Evolutionary conservation across 2,888 invertebrate genomes (phyloP), one percentile per base, ranked within the genome.

Genomic region (Eupithecia exiguata): DNA sequence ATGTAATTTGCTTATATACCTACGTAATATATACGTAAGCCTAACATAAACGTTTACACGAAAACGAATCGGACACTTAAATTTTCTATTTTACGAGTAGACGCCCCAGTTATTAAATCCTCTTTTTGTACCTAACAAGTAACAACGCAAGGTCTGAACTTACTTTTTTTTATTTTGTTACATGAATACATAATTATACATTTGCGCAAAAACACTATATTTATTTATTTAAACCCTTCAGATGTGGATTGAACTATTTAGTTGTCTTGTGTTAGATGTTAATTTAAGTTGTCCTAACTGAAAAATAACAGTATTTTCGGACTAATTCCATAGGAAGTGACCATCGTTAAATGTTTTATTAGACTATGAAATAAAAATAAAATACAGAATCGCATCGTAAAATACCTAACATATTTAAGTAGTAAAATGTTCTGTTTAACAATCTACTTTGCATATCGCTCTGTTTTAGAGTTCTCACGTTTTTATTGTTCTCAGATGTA

Each of bases 391-490:
- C 79, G 82, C 81, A 78, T 80, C 79, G 82, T 86, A 84, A 84
- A 84, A 75, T 76, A 68, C 43, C 30, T 72, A 66, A 69, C 63
- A 66, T 70, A 74, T 70, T 74, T 77, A 78, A 84, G 80, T 81
- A 84, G 79, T 84, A 82, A 83, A 81, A 82, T 78, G 79, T 82
- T 84, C 71, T 82, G 77, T 79, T 82, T 86, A 85, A 86, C 83
- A 79, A 81, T 80, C 82, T 78, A 72, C 84, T 89, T 88, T 86
- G 82, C 85, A 87, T 87, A 84, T 78, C 75, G 75, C 81, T 83
- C 77, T 69, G 79, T 81, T 81, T 78, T 79, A 79, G 67, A 80
- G 75, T 85, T 86, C 84, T 82, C 85, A 86, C 83, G 81, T 82
- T 83, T 53, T 84, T 84, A 83, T 84, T 83, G 84, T 85, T 82